These are phyloP conservation scores for Metalampra italica DNA, from an alignment of 2,888 invertebrate species.

Conservation along the genomic window DNA sequence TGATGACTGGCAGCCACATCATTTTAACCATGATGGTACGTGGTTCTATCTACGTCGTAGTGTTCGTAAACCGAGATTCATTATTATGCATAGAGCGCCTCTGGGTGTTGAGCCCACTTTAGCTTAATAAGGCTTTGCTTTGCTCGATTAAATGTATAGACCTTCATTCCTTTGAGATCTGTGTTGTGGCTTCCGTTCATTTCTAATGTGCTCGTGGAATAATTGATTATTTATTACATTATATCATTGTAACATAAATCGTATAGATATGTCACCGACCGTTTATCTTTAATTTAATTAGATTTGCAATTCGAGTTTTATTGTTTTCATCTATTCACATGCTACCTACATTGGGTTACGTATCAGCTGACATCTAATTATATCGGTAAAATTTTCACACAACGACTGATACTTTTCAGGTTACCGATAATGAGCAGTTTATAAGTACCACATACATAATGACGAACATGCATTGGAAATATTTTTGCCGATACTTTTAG, in stretches of 20 bases:
- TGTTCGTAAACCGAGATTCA: slow-evolving; percentile 6
- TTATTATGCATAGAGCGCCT: slow-evolving; percentile 24
- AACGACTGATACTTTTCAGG: no score
- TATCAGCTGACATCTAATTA: no score
- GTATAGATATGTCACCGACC: not conserved
- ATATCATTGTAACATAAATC: not conserved
- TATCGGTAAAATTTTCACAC: no score
- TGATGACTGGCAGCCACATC: slow-evolving; percentile 9
- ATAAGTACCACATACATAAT: no score
- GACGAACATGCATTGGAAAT: no score
- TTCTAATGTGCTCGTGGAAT: slow-evolving; percentile 23
- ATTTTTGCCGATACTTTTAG: no score
- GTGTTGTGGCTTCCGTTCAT: slow-evolving; percentile 41
- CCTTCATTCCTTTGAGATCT: slow-evolving; percentile 44
- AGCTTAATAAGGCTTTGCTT: slow-evolving; percentile 29
- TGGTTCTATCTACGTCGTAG: slow-evolving; percentile 4
- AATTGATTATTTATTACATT: slow-evolving; percentile 7
- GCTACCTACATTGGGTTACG: no score
- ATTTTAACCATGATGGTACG: slow-evolving; percentile 8
- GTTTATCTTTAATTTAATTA: no score
- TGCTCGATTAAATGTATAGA: slow-evolving; percentile 21
- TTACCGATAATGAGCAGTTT: no score
- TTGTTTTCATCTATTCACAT: no score
- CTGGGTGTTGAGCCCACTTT: slow-evolving; percentile 18
- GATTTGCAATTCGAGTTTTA: no score